phyloP scores from a whole-genome alignment of 2,113 vertebrate genomes.

The Pseudopodoces humilis region DNA sequence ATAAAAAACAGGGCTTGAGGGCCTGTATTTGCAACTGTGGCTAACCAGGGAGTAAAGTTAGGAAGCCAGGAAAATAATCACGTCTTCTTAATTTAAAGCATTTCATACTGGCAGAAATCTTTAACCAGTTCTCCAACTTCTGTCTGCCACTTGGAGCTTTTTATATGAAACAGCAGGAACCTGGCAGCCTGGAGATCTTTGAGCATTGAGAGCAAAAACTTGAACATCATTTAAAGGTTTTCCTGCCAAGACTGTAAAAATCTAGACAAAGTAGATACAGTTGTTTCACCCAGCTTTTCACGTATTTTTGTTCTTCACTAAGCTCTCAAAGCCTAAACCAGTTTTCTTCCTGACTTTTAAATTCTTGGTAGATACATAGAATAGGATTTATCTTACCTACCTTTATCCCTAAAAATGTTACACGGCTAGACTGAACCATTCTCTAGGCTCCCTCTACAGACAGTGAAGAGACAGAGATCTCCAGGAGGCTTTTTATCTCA shows the following conservation, averaged over 20 bases:
- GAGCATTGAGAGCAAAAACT: background rate
- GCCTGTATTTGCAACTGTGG: background rate
- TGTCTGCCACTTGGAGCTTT: constrained; percentile 57
- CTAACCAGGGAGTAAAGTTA: background rate
- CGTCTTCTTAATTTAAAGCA: constrained; percentile 50
- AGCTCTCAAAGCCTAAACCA: constrained; percentile 15
- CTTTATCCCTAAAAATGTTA: constrained; percentile 6
- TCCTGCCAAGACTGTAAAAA: constrained; percentile 55
- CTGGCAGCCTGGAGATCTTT: constrained; percentile 52
- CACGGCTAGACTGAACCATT: background rate
- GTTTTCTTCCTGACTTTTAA: constrained; percentile 14
- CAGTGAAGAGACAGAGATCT: constrained; percentile 28
- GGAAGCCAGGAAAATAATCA: constrained; percentile 38
- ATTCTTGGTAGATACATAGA: background rate
- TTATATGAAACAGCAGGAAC: constrained; percentile 62
- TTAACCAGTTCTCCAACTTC: constrained; percentile 58
- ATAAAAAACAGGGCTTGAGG: background rate
- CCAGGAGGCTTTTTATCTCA: constrained; percentile 53
- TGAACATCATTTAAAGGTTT: constrained; percentile 53
- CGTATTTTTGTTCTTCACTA: constrained; percentile 21
- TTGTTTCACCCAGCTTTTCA: constrained; percentile 40
- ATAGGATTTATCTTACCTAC: constrained; percentile 15
- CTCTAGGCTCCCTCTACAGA: constrained; percentile 55
- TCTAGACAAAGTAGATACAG: constrained; percentile 26
- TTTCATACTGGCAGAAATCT: constrained; percentile 57